Base-by-base conservation (phyloP, 1,140 invertebrate genomes). In the Aphis gossypii region DNA sequence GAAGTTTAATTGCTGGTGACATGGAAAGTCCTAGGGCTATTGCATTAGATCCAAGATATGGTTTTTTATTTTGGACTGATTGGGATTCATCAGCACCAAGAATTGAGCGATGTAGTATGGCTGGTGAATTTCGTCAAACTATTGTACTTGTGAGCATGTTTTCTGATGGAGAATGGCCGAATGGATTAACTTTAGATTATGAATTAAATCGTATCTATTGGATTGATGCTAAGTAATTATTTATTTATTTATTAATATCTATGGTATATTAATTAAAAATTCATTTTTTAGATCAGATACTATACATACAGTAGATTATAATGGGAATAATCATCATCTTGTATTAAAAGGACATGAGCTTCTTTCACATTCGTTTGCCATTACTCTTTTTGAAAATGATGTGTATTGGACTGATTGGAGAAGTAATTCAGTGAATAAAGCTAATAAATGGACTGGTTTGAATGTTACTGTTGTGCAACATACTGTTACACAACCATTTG, bases 1-100 rank as follows among this genome's bases (percentile, higher is more conserved):
- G 97, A 60, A 98, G 98, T 0, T 95, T 99, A 0, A 96, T 99
- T 48, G 97, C 98, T 38, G 97, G 97, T 1, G 97, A 97, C 94
- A 98, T 99, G 97, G 97, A 97, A 94, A 98, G 97, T 94, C 98
- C 98, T 0, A 95, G 98, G 44, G 98, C 98, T 7, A 97, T 99
- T 94, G 98, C 97, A 2, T 95, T 98, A 2, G 98, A 99, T 96
- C 98, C 98, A 0, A 95, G 97, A 93, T 96, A 96, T 94, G 98
- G 98, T 95, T 96, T 95, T 95, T 95, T 94, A 93, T 97, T 97
- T 95, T 97, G 97, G 97, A 96, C 96, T 7, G 97, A 97, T 94
- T 96, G 95, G 95, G 96, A 96, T 94, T 95, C 95, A 0, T 95
- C 95, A 18, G 94, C 95, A 86, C 96, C 97, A 8, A 94, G 97